Percentiles rank a stretch among this genome's conserved stretches.
These are phyloP conservation scores for Fabriciana adippe DNA, from an alignment of 2,888 invertebrate genomes.

Conservation along the genomic window DNA sequence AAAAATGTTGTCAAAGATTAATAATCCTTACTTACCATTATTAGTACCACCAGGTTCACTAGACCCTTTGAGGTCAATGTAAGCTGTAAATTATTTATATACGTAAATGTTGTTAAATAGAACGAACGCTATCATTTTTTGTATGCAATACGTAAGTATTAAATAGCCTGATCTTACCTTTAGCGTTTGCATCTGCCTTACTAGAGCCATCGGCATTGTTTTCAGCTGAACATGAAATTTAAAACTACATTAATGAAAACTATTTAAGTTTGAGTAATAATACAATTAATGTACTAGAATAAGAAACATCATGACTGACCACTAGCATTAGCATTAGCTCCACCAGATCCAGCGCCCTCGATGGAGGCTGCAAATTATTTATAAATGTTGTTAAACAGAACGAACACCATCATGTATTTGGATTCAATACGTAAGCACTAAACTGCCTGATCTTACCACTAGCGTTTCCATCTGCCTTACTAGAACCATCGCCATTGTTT, in stretches of 20 bases:
- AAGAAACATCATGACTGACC: neutral
- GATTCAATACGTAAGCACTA: too few species aligned
- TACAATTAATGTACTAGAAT: neutral
- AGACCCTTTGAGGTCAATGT: neutral
- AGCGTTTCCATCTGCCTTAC: neutral
- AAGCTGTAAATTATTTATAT: neutral
- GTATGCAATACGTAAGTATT: neutral
- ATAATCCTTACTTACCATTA: neutral
- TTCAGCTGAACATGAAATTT: slow-evolving; percentile 13
- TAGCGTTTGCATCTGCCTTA: slow-evolving; percentile 12
- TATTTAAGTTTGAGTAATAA: neutral
- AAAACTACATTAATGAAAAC: neutral
- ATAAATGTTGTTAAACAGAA: too few species aligned
- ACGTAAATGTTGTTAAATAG: too few species aligned
- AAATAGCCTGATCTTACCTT: neutral
- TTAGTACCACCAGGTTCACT: neutral
- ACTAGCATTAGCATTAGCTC: neutral
- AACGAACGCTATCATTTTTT: too few species aligned
- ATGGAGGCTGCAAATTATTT: neutral
- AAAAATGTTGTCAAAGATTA: neutral
- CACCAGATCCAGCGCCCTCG: neutral
- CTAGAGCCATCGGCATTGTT: slow-evolving; percentile 15
- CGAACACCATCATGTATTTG: too few species aligned
- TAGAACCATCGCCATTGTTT: neutral
- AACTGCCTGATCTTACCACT: neutral